Evolutionary conservation across 1,140 invertebrate species (phyloP).

Genomic region (Sinonovacula constricta): DNA sequence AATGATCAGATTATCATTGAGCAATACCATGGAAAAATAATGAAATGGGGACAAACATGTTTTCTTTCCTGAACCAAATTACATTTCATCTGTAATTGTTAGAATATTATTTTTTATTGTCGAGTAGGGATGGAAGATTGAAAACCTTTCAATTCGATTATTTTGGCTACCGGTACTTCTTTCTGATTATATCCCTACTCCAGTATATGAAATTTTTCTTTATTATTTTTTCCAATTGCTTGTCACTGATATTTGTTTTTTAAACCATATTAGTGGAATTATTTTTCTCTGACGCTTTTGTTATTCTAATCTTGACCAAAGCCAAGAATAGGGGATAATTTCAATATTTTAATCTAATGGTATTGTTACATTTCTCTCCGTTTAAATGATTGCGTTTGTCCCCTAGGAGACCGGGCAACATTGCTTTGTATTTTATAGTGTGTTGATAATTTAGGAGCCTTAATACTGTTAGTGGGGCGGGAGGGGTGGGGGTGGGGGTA

Average conservation of each 20-base stretch:
- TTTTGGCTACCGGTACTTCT: no score
- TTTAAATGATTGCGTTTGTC: constrained; percentile 27
- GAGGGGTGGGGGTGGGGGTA: no score
- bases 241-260: not conserved
- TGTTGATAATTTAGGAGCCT: constrained; percentile 46
- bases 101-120: not conserved
- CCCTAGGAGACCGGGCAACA: constrained; percentile 42
- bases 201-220: not conserved
- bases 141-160: not conserved
- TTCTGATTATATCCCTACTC: no score
- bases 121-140: not conserved
- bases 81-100: not conserved
- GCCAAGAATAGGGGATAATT: constrained; percentile 49
- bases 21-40: not conserved
- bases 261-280: not conserved
- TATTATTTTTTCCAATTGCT: not conserved
- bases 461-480: constrained; percentile 47
- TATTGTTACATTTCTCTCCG: constrained; percentile 27
- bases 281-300: not conserved
- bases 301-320: no score
- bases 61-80: not conserved
- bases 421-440: constrained; percentile 53
- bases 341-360: constrained; percentile 48
- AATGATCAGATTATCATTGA: not conserved
- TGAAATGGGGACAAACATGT: not conserved